Evolutionary conservation across 2,888 invertebrate species (phyloP).

Genomic region (Netelia virgata): DNA sequence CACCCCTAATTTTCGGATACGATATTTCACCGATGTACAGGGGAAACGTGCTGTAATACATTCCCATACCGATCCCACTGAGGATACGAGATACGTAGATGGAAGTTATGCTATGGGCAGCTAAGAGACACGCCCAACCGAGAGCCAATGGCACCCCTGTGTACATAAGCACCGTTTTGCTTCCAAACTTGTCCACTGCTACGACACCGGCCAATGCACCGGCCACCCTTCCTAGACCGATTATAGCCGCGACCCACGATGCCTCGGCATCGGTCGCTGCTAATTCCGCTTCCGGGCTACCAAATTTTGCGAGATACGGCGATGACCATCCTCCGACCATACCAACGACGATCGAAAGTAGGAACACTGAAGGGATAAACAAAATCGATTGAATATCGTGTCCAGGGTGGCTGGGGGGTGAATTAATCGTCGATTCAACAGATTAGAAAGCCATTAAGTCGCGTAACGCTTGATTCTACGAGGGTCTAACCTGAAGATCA

Average conservation of each 20-base stretch:
- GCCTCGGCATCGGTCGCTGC: slow-evolving; percentile 64
- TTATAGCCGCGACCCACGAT: slow-evolving; percentile 69
- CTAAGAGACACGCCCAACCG: slow-evolving; percentile 62
- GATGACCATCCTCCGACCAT: slow-evolving; percentile 78
- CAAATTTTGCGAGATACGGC: slow-evolving; percentile 76
- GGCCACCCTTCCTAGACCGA: slow-evolving; percentile 66
- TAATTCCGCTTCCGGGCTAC: slow-evolving; percentile 65
- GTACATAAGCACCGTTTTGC: slow-evolving; percentile 62
- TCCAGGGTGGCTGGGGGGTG: not conserved
- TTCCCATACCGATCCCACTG: slow-evolving; percentile 74
- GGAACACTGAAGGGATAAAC: slow-evolving; percentile 69
- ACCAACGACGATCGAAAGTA: slow-evolving; percentile 74
- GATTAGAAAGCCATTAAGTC: too few species aligned
- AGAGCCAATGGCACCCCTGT: slow-evolving; percentile 57
- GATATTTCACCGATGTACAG: slow-evolving; percentile 79
- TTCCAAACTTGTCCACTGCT: slow-evolving; percentile 65
- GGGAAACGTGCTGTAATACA: slow-evolving; percentile 76
- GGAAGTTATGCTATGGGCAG: slow-evolving; percentile 64
- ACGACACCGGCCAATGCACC: slow-evolving; percentile 68
- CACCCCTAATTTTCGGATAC: slow-evolving; percentile 78
- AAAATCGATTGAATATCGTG: not conserved
- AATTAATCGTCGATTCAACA: too few species aligned
- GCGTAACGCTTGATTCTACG: too few species aligned
- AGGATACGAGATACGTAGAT: slow-evolving; percentile 64
- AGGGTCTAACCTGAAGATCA: too few species aligned